Evolutionary conservation across 2,797 vertebrate species (phyloP).

Genomic region (Cuculus canorus): DNA sequence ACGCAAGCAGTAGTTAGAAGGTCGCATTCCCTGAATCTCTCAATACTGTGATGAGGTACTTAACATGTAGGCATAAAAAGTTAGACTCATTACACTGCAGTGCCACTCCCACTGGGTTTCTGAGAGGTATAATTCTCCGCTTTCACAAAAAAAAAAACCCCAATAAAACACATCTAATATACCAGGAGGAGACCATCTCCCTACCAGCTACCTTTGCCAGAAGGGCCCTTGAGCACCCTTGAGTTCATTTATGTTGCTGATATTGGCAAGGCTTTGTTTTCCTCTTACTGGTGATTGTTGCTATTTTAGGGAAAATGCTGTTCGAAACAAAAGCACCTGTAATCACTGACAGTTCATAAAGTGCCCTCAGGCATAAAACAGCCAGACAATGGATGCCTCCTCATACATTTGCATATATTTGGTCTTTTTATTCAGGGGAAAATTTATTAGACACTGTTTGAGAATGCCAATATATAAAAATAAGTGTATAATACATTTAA

Average conservation of each 20-base stretch:
- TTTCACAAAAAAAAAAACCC: neutral
- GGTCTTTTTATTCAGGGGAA: constrained; percentile 29
- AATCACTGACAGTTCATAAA: constrained; percentile 1
- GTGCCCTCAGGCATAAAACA: constrained; percentile 27
- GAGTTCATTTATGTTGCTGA: constrained; percentile 34
- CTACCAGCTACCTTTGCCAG: neutral
- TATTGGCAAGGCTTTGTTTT: constrained; percentile 43
- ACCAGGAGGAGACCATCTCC: neutral
- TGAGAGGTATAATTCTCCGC: neutral
- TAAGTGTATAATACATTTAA: constrained; percentile 34
- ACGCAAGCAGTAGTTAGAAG: neutral
- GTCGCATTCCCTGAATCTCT: neutral
- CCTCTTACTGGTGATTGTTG: constrained; percentile 24
- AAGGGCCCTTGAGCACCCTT: constrained; percentile 28
- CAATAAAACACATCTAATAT: constrained; percentile 6
- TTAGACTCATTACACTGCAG: neutral
- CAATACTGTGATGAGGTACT: neutral
- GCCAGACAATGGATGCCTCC: neutral
- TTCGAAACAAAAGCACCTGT: constrained; percentile 52
- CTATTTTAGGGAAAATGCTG: constrained; percentile 55
- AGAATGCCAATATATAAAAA: constrained; percentile 3
- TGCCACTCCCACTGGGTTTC: neutral
- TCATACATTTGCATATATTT: constrained; percentile 57
- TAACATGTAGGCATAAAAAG: neutral
- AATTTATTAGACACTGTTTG: neutral